phyloP scores from a whole-genome alignment of 2,797 vertebrate genomes.

The Hippopotamyrus pictus region DNA sequence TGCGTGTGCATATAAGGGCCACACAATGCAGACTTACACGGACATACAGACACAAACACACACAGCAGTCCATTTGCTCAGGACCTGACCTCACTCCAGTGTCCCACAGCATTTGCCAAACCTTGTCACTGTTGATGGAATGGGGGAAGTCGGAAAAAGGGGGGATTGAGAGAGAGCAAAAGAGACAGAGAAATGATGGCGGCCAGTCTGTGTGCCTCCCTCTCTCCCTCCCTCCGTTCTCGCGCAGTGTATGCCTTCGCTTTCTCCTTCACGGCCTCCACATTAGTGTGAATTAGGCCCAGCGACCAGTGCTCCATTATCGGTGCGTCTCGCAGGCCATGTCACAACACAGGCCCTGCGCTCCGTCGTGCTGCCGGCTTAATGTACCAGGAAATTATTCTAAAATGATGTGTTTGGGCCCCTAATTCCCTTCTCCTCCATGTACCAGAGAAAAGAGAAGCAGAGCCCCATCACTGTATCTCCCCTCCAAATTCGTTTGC shows the following conservation, averaged over 20 bases:
- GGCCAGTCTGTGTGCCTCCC: background rate
- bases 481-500: slow-evolving; percentile 29
- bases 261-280: background rate
- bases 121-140: slow-evolving; percentile 13
- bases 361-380: slow-evolving; percentile 5
- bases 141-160: slow-evolving; percentile 14
- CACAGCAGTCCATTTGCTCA: slow-evolving; percentile 27
- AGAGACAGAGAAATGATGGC: slow-evolving; percentile 20
- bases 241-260: slow-evolving; percentile 6
- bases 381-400: slow-evolving; percentile 12
- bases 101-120: slow-evolving; percentile 43
- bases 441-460: background rate
- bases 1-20: background rate
- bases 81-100: slow-evolving; percentile 39
- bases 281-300: slow-evolving; percentile 15
- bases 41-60: slow-evolving; percentile 32
- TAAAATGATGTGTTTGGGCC: slow-evolving; percentile 13
- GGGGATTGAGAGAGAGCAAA: slow-evolving; percentile 28
- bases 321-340: background rate
- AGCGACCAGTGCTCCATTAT: slow-evolving; percentile 1
- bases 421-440: background rate
- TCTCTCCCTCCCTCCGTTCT: background rate
- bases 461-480: slow-evolving; percentile 20
- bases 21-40: background rate
- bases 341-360: background rate